Evolutionary conservation across 2,888 invertebrate species (phyloP).

Genomic region (Dione vanillae): DNA sequence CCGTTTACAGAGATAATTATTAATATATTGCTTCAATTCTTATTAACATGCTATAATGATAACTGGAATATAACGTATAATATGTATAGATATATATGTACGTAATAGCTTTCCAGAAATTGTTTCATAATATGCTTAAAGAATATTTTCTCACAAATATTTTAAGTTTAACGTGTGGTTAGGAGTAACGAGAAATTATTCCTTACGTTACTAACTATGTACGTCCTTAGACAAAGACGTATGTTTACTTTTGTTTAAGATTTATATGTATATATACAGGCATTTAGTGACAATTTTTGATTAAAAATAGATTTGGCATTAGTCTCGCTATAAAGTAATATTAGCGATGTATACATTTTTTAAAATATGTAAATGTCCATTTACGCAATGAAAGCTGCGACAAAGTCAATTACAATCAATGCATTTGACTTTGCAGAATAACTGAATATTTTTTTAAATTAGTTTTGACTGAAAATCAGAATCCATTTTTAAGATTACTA

Average conservation of each 20-base stretch:
- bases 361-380: background rate
- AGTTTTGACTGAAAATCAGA: background rate
- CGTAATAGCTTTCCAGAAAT: slow-evolving; percentile 1
- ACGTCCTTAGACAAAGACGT: too few species aligned
- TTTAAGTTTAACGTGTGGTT: slow-evolving; percentile 18
- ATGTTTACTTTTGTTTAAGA: too few species aligned
- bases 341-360: background rate
- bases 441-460: background rate
- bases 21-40: too few species aligned
- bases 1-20: too few species aligned
- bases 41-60: too few species aligned
- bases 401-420: slow-evolving; percentile 5
- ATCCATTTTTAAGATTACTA: background rate
- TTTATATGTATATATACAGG: background rate
- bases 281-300: background rate
- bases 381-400: background rate
- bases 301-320: background rate
- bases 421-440: slow-evolving; percentile 1
- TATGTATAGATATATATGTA: too few species aligned
- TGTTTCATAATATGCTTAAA: slow-evolving; percentile 2
- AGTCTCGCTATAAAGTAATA: background rate
- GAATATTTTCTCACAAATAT: slow-evolving; percentile 7
- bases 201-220: slow-evolving; percentile 1
- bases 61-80: too few species aligned
- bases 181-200: slow-evolving; percentile 11